Evolutionary conservation across 2,888 invertebrate species (phyloP), one percentile per base, ranked within the genome.

Genomic region (Caenorhabditis panamensis): DNA sequence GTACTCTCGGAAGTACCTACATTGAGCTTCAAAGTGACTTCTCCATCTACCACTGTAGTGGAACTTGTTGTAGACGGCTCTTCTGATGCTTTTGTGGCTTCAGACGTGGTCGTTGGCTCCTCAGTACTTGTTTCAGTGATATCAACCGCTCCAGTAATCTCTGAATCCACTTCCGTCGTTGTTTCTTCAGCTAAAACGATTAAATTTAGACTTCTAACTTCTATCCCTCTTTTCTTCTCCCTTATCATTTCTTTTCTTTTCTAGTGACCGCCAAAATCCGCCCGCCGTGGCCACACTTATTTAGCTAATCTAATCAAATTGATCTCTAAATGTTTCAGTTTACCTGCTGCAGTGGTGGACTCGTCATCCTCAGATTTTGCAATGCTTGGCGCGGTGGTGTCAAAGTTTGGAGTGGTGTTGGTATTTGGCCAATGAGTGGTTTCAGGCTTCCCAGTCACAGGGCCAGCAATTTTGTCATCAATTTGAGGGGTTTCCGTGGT

Each of bases 401-500:
- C 64, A 53, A 75, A 75, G 66, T 75, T 53, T 31, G 75, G 75
- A 9, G 75, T 75, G 9, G 75, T 66, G 41, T 59, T 59, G 11
- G 75, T 75, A 8, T 13, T 44, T 0, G 66, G 75, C n/a, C 18
- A 41, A 24, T 75, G 75, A 9, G 75, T 75, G 51, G 75, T 75
- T 6, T 37, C 36, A 1, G 75, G 75, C 37, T 78, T 71, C 44
- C 66, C 64, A 8, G 78, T 78, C 11, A 54, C 64, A 37, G 71
- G 71, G 18, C 66, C 78, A 53, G 69, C 58, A 18, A 78, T 78
- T n/a, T 79, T 79, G 64, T 63, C 58, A 31, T 58, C 64, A 18
- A 56, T n/a, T 49, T n/a, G 13, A 5, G 73, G 73, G 36, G 63
- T 73, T 56, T 54, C 56, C 0, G 54, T 16, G 20, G 64, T 51